Conservation (phyloP, 2,888 invertebrate genomes). For the Pristionchus arcanus region DNA sequence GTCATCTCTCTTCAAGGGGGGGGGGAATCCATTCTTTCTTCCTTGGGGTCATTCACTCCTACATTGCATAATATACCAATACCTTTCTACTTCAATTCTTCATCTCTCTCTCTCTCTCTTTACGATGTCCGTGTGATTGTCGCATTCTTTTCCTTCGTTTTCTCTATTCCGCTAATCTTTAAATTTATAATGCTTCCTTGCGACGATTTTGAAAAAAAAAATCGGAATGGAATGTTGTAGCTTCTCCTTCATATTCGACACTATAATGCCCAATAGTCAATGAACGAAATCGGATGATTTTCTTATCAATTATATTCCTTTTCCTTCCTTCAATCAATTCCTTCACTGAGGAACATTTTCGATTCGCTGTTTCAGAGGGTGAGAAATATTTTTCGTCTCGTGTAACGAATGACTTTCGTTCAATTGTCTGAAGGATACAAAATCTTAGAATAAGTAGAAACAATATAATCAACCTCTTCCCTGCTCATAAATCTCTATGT, state of each 20-base stretch:
- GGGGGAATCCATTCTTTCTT: neutral
- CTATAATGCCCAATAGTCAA: neutral
- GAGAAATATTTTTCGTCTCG: neutral
- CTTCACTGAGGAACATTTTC: constrained; percentile 16
- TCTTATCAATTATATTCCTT: neutral
- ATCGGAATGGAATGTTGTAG: neutral
- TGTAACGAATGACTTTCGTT: neutral
- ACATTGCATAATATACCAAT: neutral
- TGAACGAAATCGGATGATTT: neutral
- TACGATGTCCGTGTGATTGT: neutral
- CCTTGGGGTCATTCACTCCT: neutral
- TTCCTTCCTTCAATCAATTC: neutral
- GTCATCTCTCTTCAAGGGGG: constrained; percentile 9
- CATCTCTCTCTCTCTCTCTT: neutral
- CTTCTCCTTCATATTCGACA: neutral
- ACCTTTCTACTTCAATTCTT: neutral
- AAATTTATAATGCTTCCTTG: too few species aligned
- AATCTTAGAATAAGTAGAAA: too few species aligned
- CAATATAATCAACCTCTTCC: neutral
- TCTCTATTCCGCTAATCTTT: neutral
- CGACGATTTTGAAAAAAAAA: too few species aligned
- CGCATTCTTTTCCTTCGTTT: too few species aligned
- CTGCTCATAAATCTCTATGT: neutral
- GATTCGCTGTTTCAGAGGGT: constrained; percentile 38
- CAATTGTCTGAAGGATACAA: neutral